Evolutionary conservation across 2,888 invertebrate species (phyloP).

Genomic region (Piscicola geometra): DNA sequence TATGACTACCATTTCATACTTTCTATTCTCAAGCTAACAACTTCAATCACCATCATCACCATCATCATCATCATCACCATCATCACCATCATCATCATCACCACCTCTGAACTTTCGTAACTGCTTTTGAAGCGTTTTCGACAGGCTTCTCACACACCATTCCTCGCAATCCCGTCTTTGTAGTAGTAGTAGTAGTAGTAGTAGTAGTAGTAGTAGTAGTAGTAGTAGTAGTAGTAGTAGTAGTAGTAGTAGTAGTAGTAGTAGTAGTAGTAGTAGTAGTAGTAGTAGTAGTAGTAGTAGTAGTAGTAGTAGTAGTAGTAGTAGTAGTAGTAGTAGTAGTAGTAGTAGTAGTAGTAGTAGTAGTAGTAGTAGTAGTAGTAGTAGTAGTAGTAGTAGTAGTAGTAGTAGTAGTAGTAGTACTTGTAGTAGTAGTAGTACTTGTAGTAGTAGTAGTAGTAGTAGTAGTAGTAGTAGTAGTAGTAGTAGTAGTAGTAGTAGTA

Average conservation of each 20-base stretch:
- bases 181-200: constrained; percentile 26
- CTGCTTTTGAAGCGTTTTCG: too few species aligned
- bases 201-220: constrained; percentile 22
- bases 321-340: constrained; percentile 13
- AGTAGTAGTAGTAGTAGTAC: too few species aligned
- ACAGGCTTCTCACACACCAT: too few species aligned
- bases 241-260: constrained; percentile 32
- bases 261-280: constrained; percentile 32
- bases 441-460: too few species aligned
- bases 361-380: constrained; percentile 24
- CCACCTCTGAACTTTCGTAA: too few species aligned
- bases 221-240: constrained; percentile 26
- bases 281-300: constrained; percentile 17
- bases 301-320: constrained; percentile 17
- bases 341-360: constrained; percentile 11
- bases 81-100: too few species aligned
- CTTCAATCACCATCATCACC: too few species aligned
- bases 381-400: constrained; percentile 14
- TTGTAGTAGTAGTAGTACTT: neutral
- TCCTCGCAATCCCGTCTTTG: too few species aligned
- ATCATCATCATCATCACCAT: too few species aligned
- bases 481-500: constrained; percentile 18
- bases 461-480: constrained; percentile 7
- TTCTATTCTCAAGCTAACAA: too few species aligned
- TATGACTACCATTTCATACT: too few species aligned